A percentile compares a stretch with the other conserved stretches of the same genome.
These are phyloP conservation scores for Steatornis caripensis DNA, from an alignment of 2,113 vertebrate genomes.

Conservation along the genomic window DNA sequence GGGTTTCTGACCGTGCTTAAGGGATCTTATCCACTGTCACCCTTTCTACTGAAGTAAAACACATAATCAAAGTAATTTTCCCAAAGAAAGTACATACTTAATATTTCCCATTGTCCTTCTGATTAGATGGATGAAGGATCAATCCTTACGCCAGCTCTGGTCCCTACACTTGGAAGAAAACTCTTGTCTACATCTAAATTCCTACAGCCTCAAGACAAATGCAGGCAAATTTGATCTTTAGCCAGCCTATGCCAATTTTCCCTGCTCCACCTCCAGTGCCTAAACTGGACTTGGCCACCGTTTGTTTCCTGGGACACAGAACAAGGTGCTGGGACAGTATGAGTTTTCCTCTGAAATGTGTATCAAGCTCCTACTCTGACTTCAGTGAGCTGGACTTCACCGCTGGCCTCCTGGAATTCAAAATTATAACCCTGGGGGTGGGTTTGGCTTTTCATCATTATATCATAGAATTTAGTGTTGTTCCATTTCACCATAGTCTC, in stretches of 20 bases:
- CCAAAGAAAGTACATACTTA: background rate
- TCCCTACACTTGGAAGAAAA: background rate
- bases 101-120: background rate
- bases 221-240: background rate
- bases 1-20: background rate
- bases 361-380: background rate
- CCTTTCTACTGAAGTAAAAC: background rate
- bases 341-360: background rate
- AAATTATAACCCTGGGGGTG: background rate
- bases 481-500: background rate
- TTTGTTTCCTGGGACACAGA: background rate
- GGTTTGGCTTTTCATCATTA: background rate
- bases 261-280: background rate
- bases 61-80: background rate
- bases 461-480: background rate
- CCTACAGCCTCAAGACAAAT: background rate
- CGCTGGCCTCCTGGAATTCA: background rate
- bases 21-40: background rate
- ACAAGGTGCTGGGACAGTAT: background rate
- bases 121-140: background rate
- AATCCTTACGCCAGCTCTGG: background rate
- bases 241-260: background rate
- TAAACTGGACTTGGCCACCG: background rate
- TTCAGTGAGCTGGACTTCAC: background rate
- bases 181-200: background rate